Conservation (phyloP, 2,797 vertebrate species). For the Lepilemur ruficaudatus region DNA sequence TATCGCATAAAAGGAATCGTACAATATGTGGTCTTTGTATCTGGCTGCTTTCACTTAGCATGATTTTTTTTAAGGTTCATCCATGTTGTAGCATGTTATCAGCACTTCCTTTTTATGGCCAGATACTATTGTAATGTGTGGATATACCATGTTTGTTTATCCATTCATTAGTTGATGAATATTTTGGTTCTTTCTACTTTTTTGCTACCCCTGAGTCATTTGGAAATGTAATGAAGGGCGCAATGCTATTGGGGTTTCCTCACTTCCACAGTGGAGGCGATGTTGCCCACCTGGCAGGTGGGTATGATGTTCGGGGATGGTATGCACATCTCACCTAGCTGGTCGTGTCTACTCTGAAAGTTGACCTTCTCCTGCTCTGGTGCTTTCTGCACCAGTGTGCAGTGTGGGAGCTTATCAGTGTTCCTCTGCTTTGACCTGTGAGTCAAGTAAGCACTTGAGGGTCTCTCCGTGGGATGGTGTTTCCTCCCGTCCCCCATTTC, state of each 20-base stretch:
- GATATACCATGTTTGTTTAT: not conserved
- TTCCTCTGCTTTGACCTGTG: not conserved
- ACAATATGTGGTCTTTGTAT: fast-evolving
- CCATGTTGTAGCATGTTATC: not conserved
- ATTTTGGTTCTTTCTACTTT: not conserved
- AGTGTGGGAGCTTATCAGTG: not conserved
- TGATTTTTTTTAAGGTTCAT: not conserved
- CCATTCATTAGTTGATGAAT: not conserved
- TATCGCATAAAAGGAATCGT: not conserved
- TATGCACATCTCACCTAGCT: not conserved
- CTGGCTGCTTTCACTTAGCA: not conserved
- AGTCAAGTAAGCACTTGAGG: not conserved
- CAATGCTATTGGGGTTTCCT: not conserved
- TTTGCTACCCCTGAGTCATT: not conserved
- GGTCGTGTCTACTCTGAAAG: not conserved
- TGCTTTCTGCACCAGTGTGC: too few species aligned
- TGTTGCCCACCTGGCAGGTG: not conserved
- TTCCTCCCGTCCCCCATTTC: fast-evolving
- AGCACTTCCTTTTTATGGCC: not conserved
- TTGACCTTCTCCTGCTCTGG: not conserved
- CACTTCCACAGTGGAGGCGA: not conserved
- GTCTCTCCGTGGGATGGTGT: fast-evolving
- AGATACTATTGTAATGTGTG: not conserved
- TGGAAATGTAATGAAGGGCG: not conserved
- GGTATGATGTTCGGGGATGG: not conserved